Evolutionary conservation across 2,113 vertebrate species (phyloP), one percentile per base, ranked within the genome.

Genomic region (Hyla sarda): DNA sequence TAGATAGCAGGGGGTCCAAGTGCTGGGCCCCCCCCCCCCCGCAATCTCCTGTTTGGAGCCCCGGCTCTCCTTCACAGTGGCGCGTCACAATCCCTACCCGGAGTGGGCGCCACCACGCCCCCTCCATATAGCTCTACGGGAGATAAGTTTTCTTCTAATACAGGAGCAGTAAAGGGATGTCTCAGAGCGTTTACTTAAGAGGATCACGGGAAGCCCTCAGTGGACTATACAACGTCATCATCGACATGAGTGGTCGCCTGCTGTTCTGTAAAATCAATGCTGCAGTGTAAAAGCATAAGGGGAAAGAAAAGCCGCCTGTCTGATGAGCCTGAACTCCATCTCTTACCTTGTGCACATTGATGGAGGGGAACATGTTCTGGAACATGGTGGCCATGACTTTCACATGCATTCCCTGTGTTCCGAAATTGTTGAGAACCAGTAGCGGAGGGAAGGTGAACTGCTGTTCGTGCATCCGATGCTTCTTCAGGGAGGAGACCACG

Each of bases 341-440:
- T 21, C 90, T 1, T 85, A 98, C 97, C 95, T 92, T 95, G 89
- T 98, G 96, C 75, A 99, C 96, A 0, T 98, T 99, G 89, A 99
- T 97, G 78, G 96, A 96, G 0, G 97, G 97, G 25, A 99, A 97
- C 94, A 98, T 95, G 90, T 98, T 96, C 90, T 99, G 97, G 89
- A 98, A 97, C 96, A 98, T 97, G 83, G 93, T 96, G 84, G 96
- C 95, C 96, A 97, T 97, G 50, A 99, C 93, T 89, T 98, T 98
- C 85, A 98, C 65, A 0, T 99, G 97, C 94, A 98, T 97, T 86
- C 97, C 96, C 0, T 95, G 94, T 0, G 91, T 88, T 0, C 96
- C 96, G 11, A 98, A 98, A 88, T 97, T 98, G 85, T 97, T 99
- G 86, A 98, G 95, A 60, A 98, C 93, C 82, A 99, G 93, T 1